A percentile compares a stretch with the other conserved stretches of the same genome.
These are phyloP conservation scores for Prionace glauca DNA, from an alignment of 2,797 vertebrate species.

Conservation along the genomic window DNA sequence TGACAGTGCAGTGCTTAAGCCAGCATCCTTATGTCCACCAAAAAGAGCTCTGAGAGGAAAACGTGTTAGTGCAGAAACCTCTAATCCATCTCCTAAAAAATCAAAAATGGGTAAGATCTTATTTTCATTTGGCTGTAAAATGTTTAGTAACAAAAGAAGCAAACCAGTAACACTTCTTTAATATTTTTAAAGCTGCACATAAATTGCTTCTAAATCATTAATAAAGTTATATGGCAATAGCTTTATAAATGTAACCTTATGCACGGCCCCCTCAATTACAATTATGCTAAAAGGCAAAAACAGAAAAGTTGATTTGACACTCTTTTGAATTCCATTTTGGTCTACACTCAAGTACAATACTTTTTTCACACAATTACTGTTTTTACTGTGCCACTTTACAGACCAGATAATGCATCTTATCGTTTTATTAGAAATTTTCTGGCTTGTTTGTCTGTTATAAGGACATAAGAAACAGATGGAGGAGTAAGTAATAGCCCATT, in stretches of 20 bases:
- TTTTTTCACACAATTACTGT: not conserved
- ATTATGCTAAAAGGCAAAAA: not conserved
- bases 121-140: not conserved
- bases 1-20: not conserved
- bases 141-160: not conserved
- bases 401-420: not conserved
- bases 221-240: not conserved
- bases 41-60: constrained; percentile 19
- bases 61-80: not conserved
- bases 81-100: not conserved
- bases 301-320: not conserved
- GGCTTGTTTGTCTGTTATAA: not conserved
- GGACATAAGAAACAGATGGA: not conserved
- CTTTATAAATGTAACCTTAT: not conserved
- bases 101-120: constrained; percentile 18
- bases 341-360: not conserved
- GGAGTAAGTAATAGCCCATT: not conserved
- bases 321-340: not conserved
- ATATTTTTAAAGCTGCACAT: not conserved
- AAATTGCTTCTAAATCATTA: not conserved
- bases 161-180: not conserved
- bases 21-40: not conserved
- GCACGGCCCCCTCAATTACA: not conserved
- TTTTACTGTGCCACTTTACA: not conserved
- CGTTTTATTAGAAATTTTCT: not conserved